Base-by-base conservation (phyloP, 1,140 invertebrate genomes). In the Triops longicaudatus region DNA sequence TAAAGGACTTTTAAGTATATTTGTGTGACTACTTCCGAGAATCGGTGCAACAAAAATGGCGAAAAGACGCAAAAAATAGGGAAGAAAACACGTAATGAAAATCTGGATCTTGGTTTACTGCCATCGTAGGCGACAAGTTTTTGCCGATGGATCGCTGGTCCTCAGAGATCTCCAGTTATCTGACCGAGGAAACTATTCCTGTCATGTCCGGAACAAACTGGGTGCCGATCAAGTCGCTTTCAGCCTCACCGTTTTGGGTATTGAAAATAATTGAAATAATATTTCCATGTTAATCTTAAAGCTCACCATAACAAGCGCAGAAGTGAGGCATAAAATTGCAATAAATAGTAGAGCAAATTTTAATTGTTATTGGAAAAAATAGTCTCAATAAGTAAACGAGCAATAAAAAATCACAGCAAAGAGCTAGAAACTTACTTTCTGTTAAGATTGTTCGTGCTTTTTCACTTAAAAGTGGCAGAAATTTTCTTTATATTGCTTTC, bases 131-230 rank as follows among this genome's bases (percentile, higher is more conserved):
- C 74, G 26, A 37, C 76, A 77, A 44, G 72, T 31, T 73, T 76
- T 73, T 44, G 42, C 73, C 14, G 78, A 76, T 73, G 73, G 37
- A 73, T 50, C 75, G 76, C 71, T 81, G 22, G 73, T 76, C 74
- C 63, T 79, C 90, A 1, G 88, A 90, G 80, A 86, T 89, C 72
- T 88, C 91, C 76, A 86, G 82, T 87, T 91, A 80, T 88, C 88
- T 3, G 91, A 93, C 81, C 85, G 88, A 11, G 93, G 93, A 77
- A 94, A 95, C 86, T 95, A 94, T 83, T 89, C 93, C 37, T 96
- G 94, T 82, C 87, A 88, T 26, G 92, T 91, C 1, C 89, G 89
- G 79, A 95, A 96, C 84, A 85, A 90, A 71, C 92, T 92, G 84
- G 93, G 93, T 0, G 88, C 89, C 80, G 93, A 95, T 83, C 89